phyloP scores from a whole-genome alignment of 2,797 vertebrate genomes.

The Crypturellus tataupa region DNA sequence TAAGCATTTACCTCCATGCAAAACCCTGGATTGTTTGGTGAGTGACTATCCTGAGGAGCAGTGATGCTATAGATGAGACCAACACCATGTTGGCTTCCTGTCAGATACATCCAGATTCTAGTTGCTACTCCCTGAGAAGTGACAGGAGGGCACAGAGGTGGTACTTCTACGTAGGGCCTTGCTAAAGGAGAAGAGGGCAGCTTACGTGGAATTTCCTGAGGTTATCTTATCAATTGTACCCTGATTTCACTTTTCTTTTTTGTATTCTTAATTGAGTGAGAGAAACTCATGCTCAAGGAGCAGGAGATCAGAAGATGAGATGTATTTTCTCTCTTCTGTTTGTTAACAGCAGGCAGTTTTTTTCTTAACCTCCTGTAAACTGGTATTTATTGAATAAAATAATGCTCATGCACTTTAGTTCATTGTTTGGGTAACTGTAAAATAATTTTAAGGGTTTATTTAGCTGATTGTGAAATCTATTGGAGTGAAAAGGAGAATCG shows the following conservation, averaged over 20 bases:
- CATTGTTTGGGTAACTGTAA: neutral
- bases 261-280: neutral
- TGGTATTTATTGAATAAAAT: neutral
- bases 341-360: neutral
- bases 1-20: neutral
- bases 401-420: neutral
- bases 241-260: neutral
- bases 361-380: neutral
- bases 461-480: neutral
- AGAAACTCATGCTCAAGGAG: neutral
- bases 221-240: neutral
- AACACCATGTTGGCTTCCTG: neutral
- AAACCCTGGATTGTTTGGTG: neutral
- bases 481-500: neutral
- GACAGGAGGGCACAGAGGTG: neutral
- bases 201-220: neutral
- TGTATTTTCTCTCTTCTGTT: neutral
- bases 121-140: neutral
- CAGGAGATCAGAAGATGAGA: neutral
- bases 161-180: neutral
- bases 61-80: neutral
- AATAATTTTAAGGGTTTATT: neutral
- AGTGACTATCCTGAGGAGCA: neutral
- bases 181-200: neutral
- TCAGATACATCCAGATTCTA: neutral